These are phyloP conservation scores for Heterodera carotae DNA, from an alignment of 1,140 invertebrate genomes.

Conservation along the genomic window DNA sequence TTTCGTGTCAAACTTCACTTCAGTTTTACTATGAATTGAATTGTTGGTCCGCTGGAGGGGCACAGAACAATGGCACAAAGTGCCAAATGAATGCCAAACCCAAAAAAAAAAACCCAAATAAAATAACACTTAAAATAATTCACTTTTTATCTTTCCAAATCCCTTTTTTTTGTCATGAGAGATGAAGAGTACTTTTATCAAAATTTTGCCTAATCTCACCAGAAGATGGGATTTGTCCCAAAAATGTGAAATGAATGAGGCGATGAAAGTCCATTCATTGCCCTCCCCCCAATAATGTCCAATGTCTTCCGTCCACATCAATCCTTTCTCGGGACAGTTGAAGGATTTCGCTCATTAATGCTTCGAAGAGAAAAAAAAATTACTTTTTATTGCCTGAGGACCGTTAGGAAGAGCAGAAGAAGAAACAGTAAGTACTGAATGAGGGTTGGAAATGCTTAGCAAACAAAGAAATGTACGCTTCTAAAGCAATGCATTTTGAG, in stretches of 20 bases:
- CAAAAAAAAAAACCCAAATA: too few species aligned
- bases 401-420: neutral
- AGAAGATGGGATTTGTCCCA: too few species aligned
- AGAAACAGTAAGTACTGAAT: neutral
- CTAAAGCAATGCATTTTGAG: neutral
- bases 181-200: too few species aligned
- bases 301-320: too few species aligned
- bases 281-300: neutral
- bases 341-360: neutral
- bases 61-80: too few species aligned
- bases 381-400: neutral
- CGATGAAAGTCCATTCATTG: neutral
- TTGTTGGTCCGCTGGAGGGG: neutral
- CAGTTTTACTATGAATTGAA: neutral
- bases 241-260: too few species aligned
- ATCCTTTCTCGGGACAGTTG: neutral
- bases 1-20: neutral
- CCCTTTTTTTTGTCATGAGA: too few species aligned
- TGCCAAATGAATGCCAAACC: too few species aligned
- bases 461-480: slow-evolving; percentile 7
- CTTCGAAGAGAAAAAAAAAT: neutral
- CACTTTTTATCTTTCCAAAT: too few species aligned
- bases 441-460: neutral
- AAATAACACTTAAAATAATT: too few species aligned
- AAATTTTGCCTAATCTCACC: too few species aligned